Conservation (phyloP, 2,888 invertebrate genomes). For the Hydriomena furcata region DNA sequence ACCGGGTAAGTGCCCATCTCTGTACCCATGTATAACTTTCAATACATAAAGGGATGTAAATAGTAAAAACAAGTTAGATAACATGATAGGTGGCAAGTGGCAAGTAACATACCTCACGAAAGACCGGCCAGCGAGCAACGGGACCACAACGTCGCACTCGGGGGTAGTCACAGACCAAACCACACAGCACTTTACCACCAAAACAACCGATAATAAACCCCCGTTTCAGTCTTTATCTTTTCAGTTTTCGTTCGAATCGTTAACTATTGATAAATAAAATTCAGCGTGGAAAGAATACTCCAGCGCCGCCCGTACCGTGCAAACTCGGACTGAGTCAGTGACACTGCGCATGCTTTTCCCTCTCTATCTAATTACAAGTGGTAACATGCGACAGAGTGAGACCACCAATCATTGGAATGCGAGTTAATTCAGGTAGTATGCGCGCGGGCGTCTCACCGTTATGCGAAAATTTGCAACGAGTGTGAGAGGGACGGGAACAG, state of each 20-base stretch:
- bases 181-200: constrained; percentile 37
- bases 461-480: constrained; percentile 43
- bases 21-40: no score
- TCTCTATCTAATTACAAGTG: constrained; percentile 53
- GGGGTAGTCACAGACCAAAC: constrained; percentile 38
- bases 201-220: constrained; percentile 38
- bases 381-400: constrained; percentile 48
- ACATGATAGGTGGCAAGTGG: constrained; percentile 40
- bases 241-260: constrained; percentile 63
- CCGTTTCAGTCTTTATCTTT: constrained; percentile 54
- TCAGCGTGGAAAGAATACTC: constrained; percentile 40
- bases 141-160: constrained; percentile 59
- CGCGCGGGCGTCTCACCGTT: constrained; percentile 56
- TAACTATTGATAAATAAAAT: constrained; percentile 39
- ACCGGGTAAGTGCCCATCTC: no score
- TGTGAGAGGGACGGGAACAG: constrained; percentile 48
- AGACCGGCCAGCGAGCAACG: constrained; percentile 68
- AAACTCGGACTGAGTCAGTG: constrained; percentile 74
- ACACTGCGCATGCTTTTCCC: constrained; percentile 68
- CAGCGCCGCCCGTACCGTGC: constrained; percentile 56
- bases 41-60: constrained; percentile 12
- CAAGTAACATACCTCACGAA: constrained; percentile 70
- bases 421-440: constrained; percentile 57
- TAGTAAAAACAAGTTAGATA: constrained; percentile 29
- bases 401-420: constrained; percentile 64